phyloP scores from a whole-genome alignment of 1,140 invertebrate genomes.

The Papilio aristodemus region DNA sequence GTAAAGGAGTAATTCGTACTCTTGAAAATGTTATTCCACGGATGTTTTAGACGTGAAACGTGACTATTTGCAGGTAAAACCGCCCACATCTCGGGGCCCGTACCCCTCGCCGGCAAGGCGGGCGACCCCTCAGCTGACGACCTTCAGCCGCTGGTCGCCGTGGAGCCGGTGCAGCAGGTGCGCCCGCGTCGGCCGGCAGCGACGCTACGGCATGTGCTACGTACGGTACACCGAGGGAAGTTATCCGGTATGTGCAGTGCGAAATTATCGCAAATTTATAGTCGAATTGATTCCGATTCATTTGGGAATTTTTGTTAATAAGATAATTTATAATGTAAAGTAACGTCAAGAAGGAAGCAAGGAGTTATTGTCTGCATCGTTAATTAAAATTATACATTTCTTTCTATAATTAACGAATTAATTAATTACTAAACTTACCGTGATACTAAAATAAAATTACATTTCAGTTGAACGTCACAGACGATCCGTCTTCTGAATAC shows the following conservation, averaged over 20 bases:
- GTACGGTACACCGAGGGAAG: conserved; percentile 42
- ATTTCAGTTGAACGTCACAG: neutral
- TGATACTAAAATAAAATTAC: neutral
- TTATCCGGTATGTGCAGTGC: neutral
- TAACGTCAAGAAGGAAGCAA: too few species aligned
- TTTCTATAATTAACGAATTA: too few species aligned
- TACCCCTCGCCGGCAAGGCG: conserved; percentile 22
- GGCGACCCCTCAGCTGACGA: conserved; percentile 9
- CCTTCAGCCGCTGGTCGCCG: conserved; percentile 73
- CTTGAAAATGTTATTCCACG: too few species aligned
- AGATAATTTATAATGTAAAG: too few species aligned
- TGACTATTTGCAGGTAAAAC: conserved; percentile 43
- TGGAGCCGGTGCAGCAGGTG: conserved; percentile 85
- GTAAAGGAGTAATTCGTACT: too few species aligned
- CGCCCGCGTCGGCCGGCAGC: conserved; percentile 76
- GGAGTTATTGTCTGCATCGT: too few species aligned
- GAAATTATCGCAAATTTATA: too few species aligned
- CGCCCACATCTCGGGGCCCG: conserved; percentile 37
- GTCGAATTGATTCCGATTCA: too few species aligned
- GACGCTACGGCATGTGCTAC: conserved; percentile 82
- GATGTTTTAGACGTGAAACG: too few species aligned
- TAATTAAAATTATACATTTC: too few species aligned
- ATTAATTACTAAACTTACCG: conserved; percentile 30
- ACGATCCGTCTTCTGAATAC: neutral
- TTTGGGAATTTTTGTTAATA: too few species aligned